Percentiles rank a stretch among this genome's conserved stretches.
Conservation (phyloP, 2,797 vertebrate genomes). For the Hypotaenidia okinawae region DNA sequence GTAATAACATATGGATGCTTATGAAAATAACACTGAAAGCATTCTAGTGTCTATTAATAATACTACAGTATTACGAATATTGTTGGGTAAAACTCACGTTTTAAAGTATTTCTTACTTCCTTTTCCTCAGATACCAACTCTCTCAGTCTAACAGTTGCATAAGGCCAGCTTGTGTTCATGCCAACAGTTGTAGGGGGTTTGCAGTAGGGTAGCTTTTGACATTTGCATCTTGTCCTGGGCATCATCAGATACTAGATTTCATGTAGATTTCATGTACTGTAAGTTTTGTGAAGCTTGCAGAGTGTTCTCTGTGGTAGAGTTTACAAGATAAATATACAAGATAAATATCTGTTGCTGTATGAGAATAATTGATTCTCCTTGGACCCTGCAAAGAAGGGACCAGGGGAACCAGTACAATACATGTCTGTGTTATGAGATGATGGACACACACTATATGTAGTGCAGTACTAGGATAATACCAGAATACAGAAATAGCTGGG, state of each 20-base stretch:
- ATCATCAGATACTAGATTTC: neutral
- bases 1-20: neutral
- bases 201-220: neutral
- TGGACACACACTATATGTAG: no score
- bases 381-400: neutral
- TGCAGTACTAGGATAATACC: neutral
- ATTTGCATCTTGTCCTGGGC: neutral
- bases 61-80: neutral
- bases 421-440: neutral
- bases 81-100: neutral
- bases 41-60: neutral
- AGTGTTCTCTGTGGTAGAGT: neutral
- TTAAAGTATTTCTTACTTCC: neutral
- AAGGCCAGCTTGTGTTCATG: neutral
- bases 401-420: neutral
- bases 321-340: neutral
- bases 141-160: neutral
- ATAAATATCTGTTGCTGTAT: neutral
- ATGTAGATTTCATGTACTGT: neutral
- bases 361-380: neutral
- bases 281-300: neutral
- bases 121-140: neutral
- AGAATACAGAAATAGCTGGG: neutral
- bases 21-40: neutral
- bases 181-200: neutral